Base-by-base conservation (phyloP, 2,888 invertebrate species). In the Phania funesta region DNA sequence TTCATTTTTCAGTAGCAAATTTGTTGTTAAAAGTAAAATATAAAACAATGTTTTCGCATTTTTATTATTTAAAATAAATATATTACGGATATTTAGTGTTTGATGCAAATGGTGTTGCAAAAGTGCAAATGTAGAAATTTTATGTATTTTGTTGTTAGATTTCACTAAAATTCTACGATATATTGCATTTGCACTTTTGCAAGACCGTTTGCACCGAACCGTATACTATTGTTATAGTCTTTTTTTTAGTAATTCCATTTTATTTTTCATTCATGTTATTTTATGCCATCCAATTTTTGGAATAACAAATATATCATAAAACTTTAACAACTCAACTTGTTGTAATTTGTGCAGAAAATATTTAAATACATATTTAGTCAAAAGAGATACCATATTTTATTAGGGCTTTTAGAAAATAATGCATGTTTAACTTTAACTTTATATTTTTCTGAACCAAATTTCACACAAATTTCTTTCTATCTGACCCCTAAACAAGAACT, bases 321-420 rank as follows among this genome's bases (percentile, higher is more conserved):
- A 81, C 38, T 81, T 81, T 73, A 81, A 76, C 80, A 71, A 81
- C 76, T 73, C 71, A 71, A 54, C 18, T 76, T 73, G n/a, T n/a
- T n/a, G 60, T 81, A 76, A 81, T 81, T 81, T 76, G 76, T 81
- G 60, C 67, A 56, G 11, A 48, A 81, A 81, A 71, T 75, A 75
- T 76, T 81, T 58, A 60, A 76, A 80, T 80, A 56, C 56, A 52
- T 65, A 35, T 8, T n/a, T 3, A 26, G 6, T 26, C 4, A 5
- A 6, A 26, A 26, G 6, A n/a, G n/a, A n/a, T n/a, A 74, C 32
- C 35, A 46, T 46, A 56, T 48, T 18, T 4, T 4, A 8, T 67
- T 67, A 26, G 20, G 16, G 18, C 5, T 54, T 38, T 8, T 16
- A 16, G 8, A 44, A 73, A 54, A 5, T 26, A 5, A 5, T 6